Conservation (phyloP, 2,797 vertebrate genomes). For the Cyclura pinguis region DNA sequence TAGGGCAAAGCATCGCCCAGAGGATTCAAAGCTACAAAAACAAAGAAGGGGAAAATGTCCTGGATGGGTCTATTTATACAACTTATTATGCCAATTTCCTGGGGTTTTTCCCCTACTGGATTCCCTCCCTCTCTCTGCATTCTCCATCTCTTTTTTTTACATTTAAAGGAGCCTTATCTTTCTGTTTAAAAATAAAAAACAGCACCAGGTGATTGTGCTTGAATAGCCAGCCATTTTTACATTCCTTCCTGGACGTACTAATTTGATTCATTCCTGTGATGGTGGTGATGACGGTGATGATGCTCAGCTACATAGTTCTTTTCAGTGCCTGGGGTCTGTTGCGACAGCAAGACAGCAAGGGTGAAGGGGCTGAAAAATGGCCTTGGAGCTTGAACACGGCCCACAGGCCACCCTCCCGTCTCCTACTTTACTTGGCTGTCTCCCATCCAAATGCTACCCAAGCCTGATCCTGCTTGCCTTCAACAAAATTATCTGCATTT, state of each 20-base stretch:
- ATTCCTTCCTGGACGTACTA: slow-evolving; percentile 1
- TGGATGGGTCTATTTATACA: slow-evolving; percentile 37
- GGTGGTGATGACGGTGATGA: neutral
- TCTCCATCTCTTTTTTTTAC: slow-evolving; percentile 28
- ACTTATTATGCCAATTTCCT: slow-evolving; percentile 18
- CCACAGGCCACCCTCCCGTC: too few relatives aligned
- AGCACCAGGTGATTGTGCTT: neutral
- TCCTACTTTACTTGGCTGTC: too few relatives aligned
- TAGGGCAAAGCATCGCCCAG: slow-evolving; percentile 40
- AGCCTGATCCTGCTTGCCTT: too few relatives aligned
- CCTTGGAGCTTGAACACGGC: too few relatives aligned
- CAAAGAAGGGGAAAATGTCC: slow-evolving; percentile 25
- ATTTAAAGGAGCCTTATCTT: slow-evolving; percentile 1
- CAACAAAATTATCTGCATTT: too few relatives aligned
- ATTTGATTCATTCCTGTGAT: slow-evolving; percentile 16
- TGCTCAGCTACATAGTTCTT: slow-evolving; percentile 12
- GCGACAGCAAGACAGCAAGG: too few relatives aligned
- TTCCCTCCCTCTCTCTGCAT: slow-evolving; percentile 58
- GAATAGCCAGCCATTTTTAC: slow-evolving; percentile 41
- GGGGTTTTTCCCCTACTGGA: slow-evolving; percentile 18
- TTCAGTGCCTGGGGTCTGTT: neutral
- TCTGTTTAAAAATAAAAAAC: too few relatives aligned
- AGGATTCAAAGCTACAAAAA: slow-evolving; percentile 55
- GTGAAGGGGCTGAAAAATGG: too few relatives aligned
- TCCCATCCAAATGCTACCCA: too few relatives aligned